These are phyloP conservation scores for Drosophila niveifrons DNA, from an alignment of 2,888 invertebrate genomes.

Conservation along the genomic window DNA sequence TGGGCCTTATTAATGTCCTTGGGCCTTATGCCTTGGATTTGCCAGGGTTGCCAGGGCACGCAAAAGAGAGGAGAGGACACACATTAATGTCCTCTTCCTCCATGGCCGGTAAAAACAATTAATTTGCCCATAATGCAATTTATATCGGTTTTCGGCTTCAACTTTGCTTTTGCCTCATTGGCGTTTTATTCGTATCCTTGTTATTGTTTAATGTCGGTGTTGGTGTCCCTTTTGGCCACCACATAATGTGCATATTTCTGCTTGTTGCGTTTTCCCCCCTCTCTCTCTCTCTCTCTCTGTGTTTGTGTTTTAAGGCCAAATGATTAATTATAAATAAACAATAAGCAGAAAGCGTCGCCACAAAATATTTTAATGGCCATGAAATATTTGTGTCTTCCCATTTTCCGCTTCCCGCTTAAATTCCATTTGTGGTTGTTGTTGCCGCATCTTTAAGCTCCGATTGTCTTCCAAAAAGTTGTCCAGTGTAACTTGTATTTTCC, in stretches of 20 bases:
- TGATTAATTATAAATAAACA: slow-evolving; percentile 76
- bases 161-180: slow-evolving; percentile 36
- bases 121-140: slow-evolving; percentile 81
- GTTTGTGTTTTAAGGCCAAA: slow-evolving; percentile 60
- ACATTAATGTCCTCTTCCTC: slow-evolving; percentile 65
- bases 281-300: slow-evolving; percentile 8
- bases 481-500: not conserved
- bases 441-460: slow-evolving; percentile 9
- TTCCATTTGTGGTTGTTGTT: not conserved
- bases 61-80: no score
- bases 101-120: slow-evolving; percentile 75
- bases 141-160: slow-evolving; percentile 70
- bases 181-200: not conserved
- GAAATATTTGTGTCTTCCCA: slow-evolving; percentile 12
- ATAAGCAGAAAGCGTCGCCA: slow-evolving; percentile 48
- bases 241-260: slow-evolving; percentile 65
- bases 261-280: slow-evolving; percentile 18
- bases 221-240: slow-evolving; percentile 44
- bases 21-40: slow-evolving; percentile 39
- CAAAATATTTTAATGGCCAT: slow-evolving; percentile 66
- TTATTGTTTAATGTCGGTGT: no score
- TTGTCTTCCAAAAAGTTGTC: slow-evolving; percentile 5
- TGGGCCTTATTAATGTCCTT: slow-evolving; percentile 82
- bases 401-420: not conserved
- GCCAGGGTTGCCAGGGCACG: slow-evolving; percentile 8